Evolutionary conservation across 2,888 invertebrate species (phyloP).

Genomic region (Archips xylosteana): DNA sequence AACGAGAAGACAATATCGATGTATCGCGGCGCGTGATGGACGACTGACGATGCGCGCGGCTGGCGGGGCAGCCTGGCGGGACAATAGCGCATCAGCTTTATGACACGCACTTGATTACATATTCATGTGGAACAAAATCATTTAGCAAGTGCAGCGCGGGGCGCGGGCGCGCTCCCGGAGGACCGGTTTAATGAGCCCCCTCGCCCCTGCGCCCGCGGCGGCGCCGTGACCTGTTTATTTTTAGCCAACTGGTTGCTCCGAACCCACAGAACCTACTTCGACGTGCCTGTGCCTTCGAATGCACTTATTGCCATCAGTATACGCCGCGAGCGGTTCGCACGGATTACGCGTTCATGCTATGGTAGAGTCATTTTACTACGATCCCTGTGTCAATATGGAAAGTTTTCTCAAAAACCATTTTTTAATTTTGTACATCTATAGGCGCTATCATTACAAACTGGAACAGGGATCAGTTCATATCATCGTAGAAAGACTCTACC

Average conservation of each 20-base stretch:
- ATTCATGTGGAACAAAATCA: constrained; percentile 41
- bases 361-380: too few relatives aligned
- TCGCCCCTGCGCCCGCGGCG: constrained; percentile 23
- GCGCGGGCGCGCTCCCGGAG: constrained; percentile 28
- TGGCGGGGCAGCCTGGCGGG: not conserved
- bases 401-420: too few relatives aligned
- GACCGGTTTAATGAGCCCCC: constrained; percentile 40
- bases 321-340: constrained; percentile 3
- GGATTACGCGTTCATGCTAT: constrained; percentile 1
- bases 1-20: constrained; percentile 31
- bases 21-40: constrained; percentile 29
- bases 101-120: constrained; percentile 37
- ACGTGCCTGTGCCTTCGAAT: constrained; percentile 35
- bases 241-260: constrained; percentile 43
- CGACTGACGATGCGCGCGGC: not conserved
- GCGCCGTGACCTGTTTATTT: constrained; percentile 44
- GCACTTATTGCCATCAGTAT: constrained; percentile 15
- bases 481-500: too few relatives aligned
- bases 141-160: constrained; percentile 37
- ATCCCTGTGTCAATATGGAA: too few relatives aligned
- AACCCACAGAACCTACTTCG: constrained; percentile 32
- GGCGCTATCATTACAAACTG: too few relatives aligned
- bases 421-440: too few relatives aligned
- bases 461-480: too few relatives aligned
- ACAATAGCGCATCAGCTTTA: constrained; percentile 42